Evolutionary conservation across 1,140 invertebrate species (phyloP), one percentile per base, ranked within the genome.

Genomic region (Aphelinus certus): DNA sequence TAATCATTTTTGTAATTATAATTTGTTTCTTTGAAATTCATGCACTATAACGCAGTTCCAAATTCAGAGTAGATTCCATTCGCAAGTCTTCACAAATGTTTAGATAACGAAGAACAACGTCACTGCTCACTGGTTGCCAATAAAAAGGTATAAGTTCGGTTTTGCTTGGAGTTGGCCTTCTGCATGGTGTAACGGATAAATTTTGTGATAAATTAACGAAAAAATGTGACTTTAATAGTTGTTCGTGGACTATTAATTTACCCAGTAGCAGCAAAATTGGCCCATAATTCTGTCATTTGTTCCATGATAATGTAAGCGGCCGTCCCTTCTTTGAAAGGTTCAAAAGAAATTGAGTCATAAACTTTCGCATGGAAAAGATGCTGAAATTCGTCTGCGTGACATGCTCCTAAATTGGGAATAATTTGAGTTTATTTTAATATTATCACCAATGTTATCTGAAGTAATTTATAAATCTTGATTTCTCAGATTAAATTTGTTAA

Each of bases 351-450:
- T 26, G 2, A 26, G 7, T 68, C 69, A 1, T 66, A 61, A 9
- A 57, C 5, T 48, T 43, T 47, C 2, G 48, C 2, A 1, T 0
- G 1, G 1, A 86, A 85, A n/a, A 84, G 57, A 10, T 76, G 82
- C 1, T 6, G 1, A 5, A 83, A 7, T 2, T 86, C 84, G 47
- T 85, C 84, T 0, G 42, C 73, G 68, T 86, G 84, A 10, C 62
- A 48, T 1, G 75, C 65, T 57, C 84, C 84, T 85, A 10, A 0
- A 7, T 0, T 68, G 63, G 43, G 3, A 5, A 9, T 6, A 47
- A 48, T 64, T 88, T 84, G 48, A 87, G 79, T 56, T 83, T 81
- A 9, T 83, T 26, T 26, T 26, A 26, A 26, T 26, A 61, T 48
- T 2, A 61, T 45, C 5, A 70, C 5, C 42, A 70, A 48, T 43